These are phyloP conservation scores for Aphrocallistes beatrix DNA, from an alignment of 37 sponge, comb jelly and placozoan species.

Conservation along the genomic window DNA sequence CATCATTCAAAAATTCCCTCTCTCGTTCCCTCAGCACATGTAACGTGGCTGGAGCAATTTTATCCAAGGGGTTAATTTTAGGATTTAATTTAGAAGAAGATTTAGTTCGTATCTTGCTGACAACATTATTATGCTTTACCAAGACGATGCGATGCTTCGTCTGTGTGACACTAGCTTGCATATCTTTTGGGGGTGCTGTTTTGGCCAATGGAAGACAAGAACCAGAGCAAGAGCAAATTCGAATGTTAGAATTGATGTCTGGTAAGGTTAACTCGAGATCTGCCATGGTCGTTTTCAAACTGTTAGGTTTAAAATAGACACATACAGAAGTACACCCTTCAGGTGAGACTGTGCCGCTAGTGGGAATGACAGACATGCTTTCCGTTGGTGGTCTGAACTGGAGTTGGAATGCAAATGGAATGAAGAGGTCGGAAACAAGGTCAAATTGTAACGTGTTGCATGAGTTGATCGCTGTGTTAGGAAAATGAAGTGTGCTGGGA, in stretches of 20 bases:
- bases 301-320: not conserved
- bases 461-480: not conserved
- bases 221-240: not conserved
- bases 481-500: not conserved
- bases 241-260: not conserved
- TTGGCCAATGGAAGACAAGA: not conserved
- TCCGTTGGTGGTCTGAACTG: not conserved
- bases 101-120: not conserved
- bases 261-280: slow-evolving; percentile 16
- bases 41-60: not conserved
- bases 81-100: not conserved
- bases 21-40: not conserved
- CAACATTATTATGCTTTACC: not conserved
- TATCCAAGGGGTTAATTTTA: not conserved
- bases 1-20: not conserved
- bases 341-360: not conserved
- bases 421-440: not conserved
- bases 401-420: not conserved
- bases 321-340: not conserved
- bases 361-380: not conserved
- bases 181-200: not conserved
- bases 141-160: not conserved
- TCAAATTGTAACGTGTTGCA: not conserved
- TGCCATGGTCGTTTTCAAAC: not conserved
- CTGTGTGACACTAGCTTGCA: not conserved